Base-by-base conservation (phyloP, 2,888 invertebrate species). In the Agrilus cyanescens region DNA sequence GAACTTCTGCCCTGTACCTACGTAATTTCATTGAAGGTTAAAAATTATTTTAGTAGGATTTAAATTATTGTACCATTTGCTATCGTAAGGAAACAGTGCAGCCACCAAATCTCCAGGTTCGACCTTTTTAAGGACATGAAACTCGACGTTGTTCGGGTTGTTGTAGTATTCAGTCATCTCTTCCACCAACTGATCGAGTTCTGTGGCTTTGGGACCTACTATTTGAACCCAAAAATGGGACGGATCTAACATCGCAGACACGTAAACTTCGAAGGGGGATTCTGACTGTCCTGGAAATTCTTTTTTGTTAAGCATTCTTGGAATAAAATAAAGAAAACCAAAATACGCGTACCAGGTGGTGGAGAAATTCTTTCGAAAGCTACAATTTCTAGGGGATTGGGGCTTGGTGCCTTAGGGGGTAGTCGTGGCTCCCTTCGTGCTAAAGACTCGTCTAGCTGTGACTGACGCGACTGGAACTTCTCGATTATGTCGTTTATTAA, bases 181-280 rank as follows among this genome's bases (percentile, higher is more conserved):
- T 5, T 78, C 74, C 4, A 87, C 84, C 29, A 94, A 68, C 38
- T 80, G 75, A 62, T 93, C 88, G 12, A 94, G 69, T 59, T 85
- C 79, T 6, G 78, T 71, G 1, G 85, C 80, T 54, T 67, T 67
- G 0, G 82, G 75, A 0, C 86, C 84, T 41, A 82, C 76, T 47
- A 87, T 75, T 70, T 93, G 93, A 8, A 93, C 75, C 88, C 90
- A 94, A 69, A 94, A 93, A 48, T 72, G 71, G 12, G 69, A 71
- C 1, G 91, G 91, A 20, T 80, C 80, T 12, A 83, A 82, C 48
- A 88, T 78, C 0, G 90, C 88, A 0, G 89, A 88, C 4, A 93
- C 85, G 66, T 84, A 91, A 12, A 91, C 85, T 59, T 91, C 85
- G 59, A 88, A 77, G 13, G 76, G 74, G 1, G 80, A 74, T 45